Conservation (phyloP, 2,113 vertebrate genomes). For the Apteryx mantelli region DNA sequence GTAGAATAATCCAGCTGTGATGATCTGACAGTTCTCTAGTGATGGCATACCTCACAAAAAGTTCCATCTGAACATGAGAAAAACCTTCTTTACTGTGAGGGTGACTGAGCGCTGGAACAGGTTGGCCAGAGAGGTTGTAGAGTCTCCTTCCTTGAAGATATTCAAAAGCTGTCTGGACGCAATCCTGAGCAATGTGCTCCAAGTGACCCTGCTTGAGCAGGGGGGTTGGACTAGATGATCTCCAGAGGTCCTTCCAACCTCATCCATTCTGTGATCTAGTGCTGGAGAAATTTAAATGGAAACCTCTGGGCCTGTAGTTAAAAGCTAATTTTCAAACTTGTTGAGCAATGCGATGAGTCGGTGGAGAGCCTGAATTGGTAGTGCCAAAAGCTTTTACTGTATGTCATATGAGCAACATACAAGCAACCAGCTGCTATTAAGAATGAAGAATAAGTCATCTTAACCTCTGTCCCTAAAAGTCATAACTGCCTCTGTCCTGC, state of each 20-base stretch:
- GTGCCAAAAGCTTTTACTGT: not conserved
- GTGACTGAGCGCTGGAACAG: no score
- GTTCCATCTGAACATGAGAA: no score
- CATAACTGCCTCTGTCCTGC: conserved; percentile 26
- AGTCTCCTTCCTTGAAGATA: no score
- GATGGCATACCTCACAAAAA: not conserved
- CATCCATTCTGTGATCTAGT: not conserved
- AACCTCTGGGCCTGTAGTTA: not conserved
- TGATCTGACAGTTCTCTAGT: not conserved
- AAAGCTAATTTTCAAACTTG: not conserved
- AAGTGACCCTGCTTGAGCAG: no score
- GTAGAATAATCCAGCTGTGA: not conserved
- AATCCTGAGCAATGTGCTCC: no score
- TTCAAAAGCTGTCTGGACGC: no score
- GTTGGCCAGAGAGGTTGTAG: no score
- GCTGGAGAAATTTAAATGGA: not conserved
- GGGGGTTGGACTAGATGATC: no score
- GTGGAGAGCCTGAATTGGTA: not conserved
- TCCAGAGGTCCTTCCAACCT: no score
- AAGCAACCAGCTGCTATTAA: not conserved
- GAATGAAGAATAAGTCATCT: not conserved
- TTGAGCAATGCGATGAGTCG: not conserved
- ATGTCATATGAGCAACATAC: not conserved
- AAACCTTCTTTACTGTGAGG: no score
- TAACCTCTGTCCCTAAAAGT: not conserved